Percentiles rank a stretch among this genome's conserved stretches.
Conservation (phyloP, 2,797 vertebrate genomes). For the Leuciscus waleckii region DNA sequence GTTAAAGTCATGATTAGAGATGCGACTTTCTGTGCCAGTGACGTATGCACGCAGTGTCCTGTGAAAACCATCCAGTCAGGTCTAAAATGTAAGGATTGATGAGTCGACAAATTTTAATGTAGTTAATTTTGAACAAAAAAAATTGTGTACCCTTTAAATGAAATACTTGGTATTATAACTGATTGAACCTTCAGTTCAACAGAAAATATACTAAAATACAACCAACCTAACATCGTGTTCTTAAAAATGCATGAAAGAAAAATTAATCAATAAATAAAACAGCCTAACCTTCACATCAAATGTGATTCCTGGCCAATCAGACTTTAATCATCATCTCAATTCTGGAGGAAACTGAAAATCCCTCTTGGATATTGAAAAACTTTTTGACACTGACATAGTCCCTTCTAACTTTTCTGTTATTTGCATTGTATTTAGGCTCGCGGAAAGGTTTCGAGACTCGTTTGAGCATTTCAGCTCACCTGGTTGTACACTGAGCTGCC, state of each 20-base stretch:
- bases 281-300: slow-evolving; percentile 21
- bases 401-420: slow-evolving; percentile 42
- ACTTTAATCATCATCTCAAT: slow-evolving; percentile 42
- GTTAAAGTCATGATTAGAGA: too few species aligned
- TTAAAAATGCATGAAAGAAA: not conserved
- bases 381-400: slow-evolving; percentile 40
- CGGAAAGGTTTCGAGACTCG: slow-evolving; percentile 52
- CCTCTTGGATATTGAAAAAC: slow-evolving; percentile 29
- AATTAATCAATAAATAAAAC: slow-evolving; percentile 11
- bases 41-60: not conserved
- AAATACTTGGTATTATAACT: not conserved
- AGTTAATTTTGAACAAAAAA: not conserved
- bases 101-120: not conserved
- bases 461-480: slow-evolving; percentile 58
- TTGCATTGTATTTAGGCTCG: slow-evolving; percentile 58
- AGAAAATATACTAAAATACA: slow-evolving; percentile 2
- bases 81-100: not conserved
- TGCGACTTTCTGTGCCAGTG: too few species aligned
- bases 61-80: not conserved
- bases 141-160: not conserved
- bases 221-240: not conserved
- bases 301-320: slow-evolving; percentile 32
- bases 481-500: slow-evolving; percentile 55
- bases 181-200: not conserved
- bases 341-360: slow-evolving; percentile 29